Percentiles rank a stretch among this genome's conserved stretches.
Conservation (phyloP, 2,797 vertebrate species). For the Enteromius treurensis region DNA sequence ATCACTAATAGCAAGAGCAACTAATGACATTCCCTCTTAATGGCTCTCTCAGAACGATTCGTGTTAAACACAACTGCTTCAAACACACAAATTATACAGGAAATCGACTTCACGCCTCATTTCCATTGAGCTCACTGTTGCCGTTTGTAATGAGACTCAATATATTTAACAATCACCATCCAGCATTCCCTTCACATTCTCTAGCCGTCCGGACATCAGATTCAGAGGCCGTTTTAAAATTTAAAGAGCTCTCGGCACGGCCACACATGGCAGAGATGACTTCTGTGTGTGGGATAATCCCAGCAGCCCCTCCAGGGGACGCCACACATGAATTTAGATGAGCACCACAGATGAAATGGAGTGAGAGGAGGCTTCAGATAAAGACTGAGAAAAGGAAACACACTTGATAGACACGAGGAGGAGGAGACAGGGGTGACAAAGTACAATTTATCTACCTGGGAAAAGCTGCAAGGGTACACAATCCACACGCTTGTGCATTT, state of each 20-base stretch:
- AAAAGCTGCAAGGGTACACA: constrained; percentile 60
- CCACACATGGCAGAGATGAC: constrained; percentile 20
- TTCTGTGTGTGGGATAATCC: constrained; percentile 28
- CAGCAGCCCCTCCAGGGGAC: constrained; percentile 24
- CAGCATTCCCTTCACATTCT: neutral
- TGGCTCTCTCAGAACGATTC: neutral
- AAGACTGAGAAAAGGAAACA: constrained; percentile 46
- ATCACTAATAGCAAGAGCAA: neutral
- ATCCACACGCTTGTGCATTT: constrained; percentile 60
- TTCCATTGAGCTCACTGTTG: neutral
- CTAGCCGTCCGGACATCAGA: constrained; percentile 6
- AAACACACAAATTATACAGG: neutral
- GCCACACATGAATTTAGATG: constrained; percentile 45
- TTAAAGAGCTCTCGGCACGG: constrained; percentile 32
- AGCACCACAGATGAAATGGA: constrained; percentile 2
- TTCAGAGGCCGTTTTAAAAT: neutral
- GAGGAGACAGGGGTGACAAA: constrained; percentile 27
- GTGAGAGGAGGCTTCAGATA: constrained; percentile 24
- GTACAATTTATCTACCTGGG: constrained; percentile 73
- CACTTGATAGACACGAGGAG: constrained; percentile 12
- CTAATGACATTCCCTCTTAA: neutral
- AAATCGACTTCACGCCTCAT: constrained; percentile 2
- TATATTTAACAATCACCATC: constrained; percentile 8
- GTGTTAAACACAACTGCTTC: constrained; percentile 17
- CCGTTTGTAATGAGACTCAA: neutral